Conservation (phyloP, 2,113 vertebrate species). For the Nycticorax nycticorax region DNA sequence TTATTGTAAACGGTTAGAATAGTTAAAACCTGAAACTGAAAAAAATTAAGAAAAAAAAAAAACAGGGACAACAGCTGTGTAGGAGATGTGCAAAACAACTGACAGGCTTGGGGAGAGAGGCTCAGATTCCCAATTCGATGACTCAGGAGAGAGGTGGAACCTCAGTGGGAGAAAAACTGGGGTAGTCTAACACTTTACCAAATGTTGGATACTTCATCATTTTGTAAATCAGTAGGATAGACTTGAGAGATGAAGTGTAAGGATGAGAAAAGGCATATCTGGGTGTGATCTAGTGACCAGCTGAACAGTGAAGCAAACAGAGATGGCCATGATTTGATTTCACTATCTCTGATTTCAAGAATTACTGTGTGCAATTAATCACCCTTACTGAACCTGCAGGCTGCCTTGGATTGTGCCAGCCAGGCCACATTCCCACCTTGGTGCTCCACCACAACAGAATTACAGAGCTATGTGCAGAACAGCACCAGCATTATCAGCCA, state of each 20-base stretch:
- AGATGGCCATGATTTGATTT: not conserved
- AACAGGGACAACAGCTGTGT: not conserved
- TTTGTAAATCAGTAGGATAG: not conserved
- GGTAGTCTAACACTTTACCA: not conserved
- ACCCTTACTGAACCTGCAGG: not conserved
- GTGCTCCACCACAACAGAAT: not conserved
- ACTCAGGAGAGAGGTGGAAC: not conserved
- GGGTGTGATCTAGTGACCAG: not conserved
- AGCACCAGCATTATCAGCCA: accelerated
- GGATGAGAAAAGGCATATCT: not conserved
- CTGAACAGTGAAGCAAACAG: not conserved
- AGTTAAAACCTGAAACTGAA: not conserved
- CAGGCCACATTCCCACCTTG: not conserved
- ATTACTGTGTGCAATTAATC: not conserved
- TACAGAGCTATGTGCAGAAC: not conserved
- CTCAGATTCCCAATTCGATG: not conserved
- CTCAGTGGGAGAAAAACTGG: not conserved
- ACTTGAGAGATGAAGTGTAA: not conserved
- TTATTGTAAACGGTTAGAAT: not conserved
- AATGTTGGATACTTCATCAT: not conserved
- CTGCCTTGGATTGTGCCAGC: not conserved
- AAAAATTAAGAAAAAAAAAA: not conserved
- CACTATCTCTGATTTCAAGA: not conserved
- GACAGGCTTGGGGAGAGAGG: not conserved
- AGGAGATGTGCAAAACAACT: not conserved